Evolutionary conservation across 1,140 invertebrate genomes (phyloP).

Genomic region (Lepidurus packardi): DNA sequence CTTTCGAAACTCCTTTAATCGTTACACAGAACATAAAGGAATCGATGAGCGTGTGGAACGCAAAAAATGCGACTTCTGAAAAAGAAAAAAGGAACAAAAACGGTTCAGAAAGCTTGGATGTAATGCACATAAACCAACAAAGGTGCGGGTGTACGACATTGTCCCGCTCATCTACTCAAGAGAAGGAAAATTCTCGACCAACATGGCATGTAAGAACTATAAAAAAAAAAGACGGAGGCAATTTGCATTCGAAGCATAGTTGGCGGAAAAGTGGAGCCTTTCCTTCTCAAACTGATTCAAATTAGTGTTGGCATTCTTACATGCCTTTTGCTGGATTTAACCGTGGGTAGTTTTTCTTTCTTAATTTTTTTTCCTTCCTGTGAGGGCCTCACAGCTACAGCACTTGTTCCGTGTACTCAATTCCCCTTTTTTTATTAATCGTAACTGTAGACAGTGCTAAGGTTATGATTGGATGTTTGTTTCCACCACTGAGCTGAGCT

Average conservation of each 20-base stretch:
- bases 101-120: no score
- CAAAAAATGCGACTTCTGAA: neutral
- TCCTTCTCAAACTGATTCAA: neutral
- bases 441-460: neutral
- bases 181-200: no score
- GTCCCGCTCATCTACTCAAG: neutral
- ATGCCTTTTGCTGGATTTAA: neutral
- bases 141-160: neutral
- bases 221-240: no score
- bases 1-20: neutral
- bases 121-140: no score
- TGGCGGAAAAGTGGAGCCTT: neutral
- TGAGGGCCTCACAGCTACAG: neutral
- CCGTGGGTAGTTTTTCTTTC: neutral
- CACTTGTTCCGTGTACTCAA: neutral
- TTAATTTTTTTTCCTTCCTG: neutral
- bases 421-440: neutral
- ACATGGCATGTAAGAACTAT: no score
- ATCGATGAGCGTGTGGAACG: neutral
- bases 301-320: neutral
- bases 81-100: neutral
- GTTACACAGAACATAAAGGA: neutral
- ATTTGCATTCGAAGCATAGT: neutral
- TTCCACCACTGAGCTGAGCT: slow-evolving; percentile 17
- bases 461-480: slow-evolving; percentile 11